Base-by-base conservation (phyloP, 2,888 invertebrate species). In the Lutraria lutraria region DNA sequence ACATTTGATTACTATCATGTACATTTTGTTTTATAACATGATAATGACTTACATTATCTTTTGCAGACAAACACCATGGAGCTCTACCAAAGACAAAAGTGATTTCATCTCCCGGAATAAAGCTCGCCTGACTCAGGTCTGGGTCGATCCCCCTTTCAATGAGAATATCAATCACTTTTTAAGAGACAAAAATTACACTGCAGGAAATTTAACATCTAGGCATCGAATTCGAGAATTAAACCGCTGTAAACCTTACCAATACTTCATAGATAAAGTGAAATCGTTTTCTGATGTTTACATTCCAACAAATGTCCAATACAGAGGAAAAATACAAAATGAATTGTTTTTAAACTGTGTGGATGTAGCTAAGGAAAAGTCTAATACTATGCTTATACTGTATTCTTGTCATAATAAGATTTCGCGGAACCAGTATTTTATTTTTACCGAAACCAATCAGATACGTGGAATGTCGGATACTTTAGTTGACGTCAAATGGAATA, bases 1-100 rank as follows among this genome's bases (percentile, higher is more conserved):
- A 43, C 2, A 43, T 43, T 43, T 4, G 43, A 43, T 43, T 43
- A 43, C 8, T 43, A 43, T 43, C 43, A 8, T 43, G 43, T 43
- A 43, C 43, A 43, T 4, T 43, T 43, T 43, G 43, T 43, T 43
- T 43, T 43, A 43, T 43, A 43, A 43, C 43, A 43, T 4, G 43
- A 43, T 43, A 43, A 43, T 43, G 56, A 2, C 12, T 3, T 12
- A 16, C 56, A 56, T 56, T 8, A 15, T 56, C 19, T 80, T 15
- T 87, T 86, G 53, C 85, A 90, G 90, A 56, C n/a, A 85, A 0
- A 89, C 90, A 15, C 90, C 90, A 21, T 90, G 90, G 90, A 89
- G 90, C 0, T 56, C 43, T 10, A 81, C 88, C 2, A 87, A 88
- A 4, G 56, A 56, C 15, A 60, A 34, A 0, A 53, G 81, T 6